These are phyloP conservation scores for Hyposoter dolosus DNA, from an alignment of 2,888 invertebrate genomes.

Conservation along the genomic window DNA sequence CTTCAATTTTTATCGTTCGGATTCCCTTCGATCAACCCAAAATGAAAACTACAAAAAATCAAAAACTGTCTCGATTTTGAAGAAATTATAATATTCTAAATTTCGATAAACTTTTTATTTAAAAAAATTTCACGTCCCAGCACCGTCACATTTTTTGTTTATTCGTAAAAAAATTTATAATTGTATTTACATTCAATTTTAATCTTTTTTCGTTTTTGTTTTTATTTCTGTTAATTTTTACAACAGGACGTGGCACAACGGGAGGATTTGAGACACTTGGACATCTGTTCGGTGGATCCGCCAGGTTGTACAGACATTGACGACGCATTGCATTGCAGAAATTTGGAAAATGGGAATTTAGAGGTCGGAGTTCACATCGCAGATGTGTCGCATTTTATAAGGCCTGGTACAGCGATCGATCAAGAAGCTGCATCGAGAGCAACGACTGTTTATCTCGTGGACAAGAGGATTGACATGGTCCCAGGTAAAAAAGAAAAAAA, in stretches of 20 bases:
- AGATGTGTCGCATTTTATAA: conserved; percentile 98
- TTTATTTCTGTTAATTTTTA: not conserved
- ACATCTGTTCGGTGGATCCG: conserved; percentile 98
- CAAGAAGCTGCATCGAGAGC: conserved; percentile 96
- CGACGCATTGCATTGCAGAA: conserved; percentile 97
- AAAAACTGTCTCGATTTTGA: too few species aligned
- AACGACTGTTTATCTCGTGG: conserved; percentile 98
- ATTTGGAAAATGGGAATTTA: conserved; percentile 89
- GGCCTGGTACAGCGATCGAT: conserved; percentile 96
- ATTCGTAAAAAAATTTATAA: too few species aligned
- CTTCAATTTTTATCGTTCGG: conserved; percentile 6
- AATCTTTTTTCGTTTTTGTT: not conserved
- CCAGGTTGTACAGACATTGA: conserved; percentile 99
- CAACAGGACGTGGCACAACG: conserved; percentile 91
- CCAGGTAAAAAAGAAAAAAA: conserved; percentile 82
- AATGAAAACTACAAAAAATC: not conserved
- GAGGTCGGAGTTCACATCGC: conserved; percentile 99
- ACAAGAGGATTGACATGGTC: conserved; percentile 96
- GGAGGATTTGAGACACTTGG: conserved; percentile 93
- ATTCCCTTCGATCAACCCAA: not conserved
- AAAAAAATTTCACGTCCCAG: too few species aligned
- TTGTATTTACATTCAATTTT: not conserved
- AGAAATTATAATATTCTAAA: too few species aligned
- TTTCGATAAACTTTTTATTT: too few species aligned
- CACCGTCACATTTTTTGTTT: too few species aligned